Conservation (phyloP, 2,888 invertebrate species). For the Gymnoscelis rufifasciata region DNA sequence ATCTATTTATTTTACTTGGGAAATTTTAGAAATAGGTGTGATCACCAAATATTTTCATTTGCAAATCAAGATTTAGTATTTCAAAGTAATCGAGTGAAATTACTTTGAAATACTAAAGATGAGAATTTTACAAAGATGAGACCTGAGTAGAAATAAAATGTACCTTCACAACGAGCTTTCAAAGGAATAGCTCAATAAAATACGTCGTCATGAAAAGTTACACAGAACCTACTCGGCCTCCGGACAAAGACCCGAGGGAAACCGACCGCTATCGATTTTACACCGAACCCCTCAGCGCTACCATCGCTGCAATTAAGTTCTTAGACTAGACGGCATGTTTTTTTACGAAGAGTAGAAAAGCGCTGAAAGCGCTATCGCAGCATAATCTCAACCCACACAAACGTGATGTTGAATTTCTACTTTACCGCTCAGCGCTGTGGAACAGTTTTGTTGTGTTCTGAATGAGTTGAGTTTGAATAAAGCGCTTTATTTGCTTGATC, state of each 20-base stretch:
- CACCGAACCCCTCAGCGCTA: slow-evolving; percentile 36
- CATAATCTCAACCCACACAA: not conserved
- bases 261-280: slow-evolving; percentile 45
- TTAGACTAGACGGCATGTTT: not conserved
- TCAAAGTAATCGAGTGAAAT: no score
- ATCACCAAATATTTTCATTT: no score
- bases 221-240: slow-evolving; percentile 12
- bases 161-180: not conserved
- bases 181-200: slow-evolving; percentile 3
- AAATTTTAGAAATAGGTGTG: no score
- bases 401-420: not conserved
- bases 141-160: no score
- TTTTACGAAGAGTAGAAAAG: not conserved
- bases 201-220: slow-evolving; percentile 11
- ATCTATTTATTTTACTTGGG: no score
- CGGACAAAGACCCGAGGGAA: slow-evolving; percentile 53
- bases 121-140: no score
- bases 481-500: slow-evolving; percentile 5
- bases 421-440: slow-evolving; percentile 7
- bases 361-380: not conserved
- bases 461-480: slow-evolving; percentile 1
- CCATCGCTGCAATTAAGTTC: slow-evolving; percentile 30
- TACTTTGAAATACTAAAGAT: no score
- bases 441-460: not conserved
- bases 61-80: no score